Percentiles rank a stretch among this genome's conserved stretches.
phyloP scores from a whole-genome alignment of 2,888 invertebrate species.

The Pimpla rufipes region DNA sequence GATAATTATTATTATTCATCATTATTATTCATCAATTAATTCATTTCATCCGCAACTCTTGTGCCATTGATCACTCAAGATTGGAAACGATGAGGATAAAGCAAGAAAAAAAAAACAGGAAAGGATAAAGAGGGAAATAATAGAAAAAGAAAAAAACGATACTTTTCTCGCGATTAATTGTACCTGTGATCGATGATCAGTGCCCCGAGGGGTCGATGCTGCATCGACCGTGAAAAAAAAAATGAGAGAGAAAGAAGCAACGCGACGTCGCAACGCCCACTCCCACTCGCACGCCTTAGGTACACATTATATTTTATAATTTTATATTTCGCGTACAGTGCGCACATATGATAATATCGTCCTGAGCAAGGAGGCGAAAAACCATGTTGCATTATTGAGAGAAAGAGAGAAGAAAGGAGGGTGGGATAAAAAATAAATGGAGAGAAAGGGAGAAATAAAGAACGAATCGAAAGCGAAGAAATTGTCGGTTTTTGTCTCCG shows the following conservation, averaged over 20 bases:
- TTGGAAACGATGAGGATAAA: constrained; percentile 40
- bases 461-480: constrained; percentile 42
- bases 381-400: constrained; percentile 66
- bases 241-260: not conserved
- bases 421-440: not conserved
- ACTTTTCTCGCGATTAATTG: constrained; percentile 58
- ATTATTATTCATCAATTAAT: constrained; percentile 23
- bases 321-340: constrained; percentile 71
- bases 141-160: no score
- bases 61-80: constrained; percentile 52
- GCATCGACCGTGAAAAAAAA: constrained; percentile 34
- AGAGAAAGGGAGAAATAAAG: constrained; percentile 30
- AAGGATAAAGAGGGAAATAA: constrained; percentile 8
- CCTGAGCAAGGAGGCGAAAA: constrained; percentile 36
- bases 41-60: constrained; percentile 52
- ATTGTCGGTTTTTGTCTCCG: not conserved
- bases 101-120: not conserved
- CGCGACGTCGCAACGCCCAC: constrained; percentile 19
- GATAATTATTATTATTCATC: constrained; percentile 27
- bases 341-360: constrained; percentile 62
- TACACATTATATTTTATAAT: constrained; percentile 73
- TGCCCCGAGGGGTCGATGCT: constrained; percentile 45
- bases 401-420: not conserved
- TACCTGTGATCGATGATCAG: constrained; percentile 64
- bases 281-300: constrained; percentile 67